These are phyloP conservation scores for Argopecten irradians DNA, from an alignment of 1,140 invertebrate genomes.

Conservation along the genomic window DNA sequence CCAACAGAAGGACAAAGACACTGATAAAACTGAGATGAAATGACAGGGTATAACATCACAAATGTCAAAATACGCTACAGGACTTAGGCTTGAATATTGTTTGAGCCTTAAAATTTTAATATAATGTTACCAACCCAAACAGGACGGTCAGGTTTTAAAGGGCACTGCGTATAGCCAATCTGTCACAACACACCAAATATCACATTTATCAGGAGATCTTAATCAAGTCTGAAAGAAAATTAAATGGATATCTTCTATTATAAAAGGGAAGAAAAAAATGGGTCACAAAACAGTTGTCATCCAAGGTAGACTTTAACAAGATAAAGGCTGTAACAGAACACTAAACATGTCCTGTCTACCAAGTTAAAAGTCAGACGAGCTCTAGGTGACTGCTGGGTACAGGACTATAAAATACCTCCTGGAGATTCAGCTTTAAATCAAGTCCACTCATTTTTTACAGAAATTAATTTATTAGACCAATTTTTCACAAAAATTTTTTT, in stretches of 20 bases:
- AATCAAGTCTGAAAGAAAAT: too few relatives aligned
- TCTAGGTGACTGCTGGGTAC: neutral
- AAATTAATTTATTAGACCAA: neutral
- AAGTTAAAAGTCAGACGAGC: neutral
- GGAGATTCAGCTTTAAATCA: too few relatives aligned
- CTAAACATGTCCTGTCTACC: neutral
- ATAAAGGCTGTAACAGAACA: neutral
- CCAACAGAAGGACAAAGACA: too few relatives aligned
- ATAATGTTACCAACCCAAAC: neutral
- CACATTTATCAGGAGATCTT: too few relatives aligned
- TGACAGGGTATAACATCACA: too few relatives aligned
- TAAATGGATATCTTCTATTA: neutral
- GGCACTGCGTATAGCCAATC: neutral
- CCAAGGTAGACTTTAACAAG: neutral
- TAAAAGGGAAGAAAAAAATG: too few relatives aligned
- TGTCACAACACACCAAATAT: neutral
- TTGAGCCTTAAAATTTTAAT: neutral
- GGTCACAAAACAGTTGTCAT: neutral
- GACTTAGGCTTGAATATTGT: neutral
- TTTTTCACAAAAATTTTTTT: neutral
- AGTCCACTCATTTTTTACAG: neutral
- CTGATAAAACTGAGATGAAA: too few relatives aligned
- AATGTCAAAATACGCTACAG: neutral
- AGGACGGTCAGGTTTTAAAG: neutral
- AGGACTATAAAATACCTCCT: neutral